These are phyloP conservation scores for Dichetophora obliterata DNA, from an alignment of 2,888 invertebrate species.

Conservation along the genomic window DNA sequence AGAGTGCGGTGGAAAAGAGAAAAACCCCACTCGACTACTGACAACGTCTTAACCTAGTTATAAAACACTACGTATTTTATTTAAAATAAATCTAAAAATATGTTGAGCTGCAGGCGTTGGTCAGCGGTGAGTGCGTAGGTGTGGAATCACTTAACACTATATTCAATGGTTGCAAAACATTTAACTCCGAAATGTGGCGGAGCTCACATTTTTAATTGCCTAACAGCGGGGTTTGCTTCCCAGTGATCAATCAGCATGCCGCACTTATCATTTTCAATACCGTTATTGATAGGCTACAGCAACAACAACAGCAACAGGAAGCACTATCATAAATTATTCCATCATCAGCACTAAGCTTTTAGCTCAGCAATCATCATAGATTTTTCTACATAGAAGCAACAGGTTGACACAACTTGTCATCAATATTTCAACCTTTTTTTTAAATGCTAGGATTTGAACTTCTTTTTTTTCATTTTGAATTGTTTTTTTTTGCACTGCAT, in stretches of 20 bases:
- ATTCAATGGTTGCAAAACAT: background rate
- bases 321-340: conserved; percentile 63
- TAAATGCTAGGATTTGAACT: background rate
- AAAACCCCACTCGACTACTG: too few relatives aligned
- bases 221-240: background rate
- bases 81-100: too few relatives aligned
- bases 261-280: conserved; percentile 25
- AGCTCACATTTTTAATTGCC: conserved; percentile 1
- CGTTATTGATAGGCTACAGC: conserved; percentile 4
- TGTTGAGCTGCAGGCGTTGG: too few relatives aligned
- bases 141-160: too few relatives aligned
- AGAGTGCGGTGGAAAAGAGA: too few relatives aligned
- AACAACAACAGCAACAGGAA: conserved; percentile 48
- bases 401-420: conserved; percentile 3
- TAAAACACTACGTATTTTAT: too few relatives aligned
- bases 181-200: background rate
- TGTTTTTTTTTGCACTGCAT: background rate
- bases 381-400: background rate
- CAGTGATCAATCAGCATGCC: conserved; percentile 18
- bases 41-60: too few relatives aligned
- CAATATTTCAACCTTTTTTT: background rate
- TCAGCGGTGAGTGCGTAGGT: too few relatives aligned
- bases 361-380: conserved; percentile 19
- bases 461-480: background rate
- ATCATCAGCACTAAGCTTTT: conserved; percentile 45